Conservation (phyloP, 2,113 vertebrate genomes). For the Mustelus asterias region DNA sequence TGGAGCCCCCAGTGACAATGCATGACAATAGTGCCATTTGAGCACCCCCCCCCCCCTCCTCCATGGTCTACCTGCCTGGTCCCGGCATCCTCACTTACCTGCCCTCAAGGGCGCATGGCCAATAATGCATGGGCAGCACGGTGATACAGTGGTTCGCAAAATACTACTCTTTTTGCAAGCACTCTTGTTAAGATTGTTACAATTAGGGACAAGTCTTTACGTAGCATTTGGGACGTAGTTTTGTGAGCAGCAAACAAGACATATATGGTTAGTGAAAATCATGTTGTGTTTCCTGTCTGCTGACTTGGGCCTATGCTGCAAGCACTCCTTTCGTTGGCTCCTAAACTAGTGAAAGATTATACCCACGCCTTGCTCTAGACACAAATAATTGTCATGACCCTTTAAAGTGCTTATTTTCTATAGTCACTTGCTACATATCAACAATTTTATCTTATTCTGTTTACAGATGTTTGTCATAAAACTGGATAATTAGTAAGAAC, state of each 20-base stretch:
- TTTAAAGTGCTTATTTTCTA: not conserved
- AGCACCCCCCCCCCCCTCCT: no score
- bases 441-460: not conserved
- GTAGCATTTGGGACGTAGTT: not conserved
- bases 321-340: no score
- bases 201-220: not conserved
- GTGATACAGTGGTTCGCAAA: no score
- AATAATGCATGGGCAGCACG: not conserved
- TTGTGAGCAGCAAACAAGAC: not conserved
- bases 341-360: not conserved
- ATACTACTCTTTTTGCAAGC: not conserved
- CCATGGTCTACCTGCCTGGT: no score
- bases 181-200: not conserved
- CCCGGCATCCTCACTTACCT: no score
- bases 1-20: no score
- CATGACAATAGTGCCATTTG: no score
- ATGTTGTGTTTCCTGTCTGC: not conserved
- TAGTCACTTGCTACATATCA: not conserved
- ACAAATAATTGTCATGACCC: not conserved
- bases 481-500: not conserved
- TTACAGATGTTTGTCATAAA: conserved; percentile 13
- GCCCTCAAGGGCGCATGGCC: no score
- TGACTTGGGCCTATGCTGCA: not conserved
- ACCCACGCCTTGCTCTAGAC: not conserved
- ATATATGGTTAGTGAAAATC: not conserved